Conservation (phyloP, 2,797 vertebrate species). For the Mallotus villosus region DNA sequence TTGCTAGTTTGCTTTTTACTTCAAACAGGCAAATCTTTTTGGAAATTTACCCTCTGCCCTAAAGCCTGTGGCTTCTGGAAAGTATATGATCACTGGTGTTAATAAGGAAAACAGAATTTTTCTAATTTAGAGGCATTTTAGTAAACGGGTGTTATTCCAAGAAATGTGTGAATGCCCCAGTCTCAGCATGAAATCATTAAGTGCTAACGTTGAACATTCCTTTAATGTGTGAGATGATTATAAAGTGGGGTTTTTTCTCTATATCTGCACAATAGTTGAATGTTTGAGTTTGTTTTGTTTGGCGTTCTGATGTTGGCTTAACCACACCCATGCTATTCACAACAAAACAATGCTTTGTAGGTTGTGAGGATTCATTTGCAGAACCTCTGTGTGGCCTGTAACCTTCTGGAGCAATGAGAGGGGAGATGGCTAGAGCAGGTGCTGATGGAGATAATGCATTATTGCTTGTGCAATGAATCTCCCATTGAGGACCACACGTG, state of each 20-base stretch:
- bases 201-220: slow-evolving; percentile 8
- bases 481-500: slow-evolving; percentile 70
- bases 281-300: slow-evolving; percentile 3
- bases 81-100: too few relatives aligned
- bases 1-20: too few relatives aligned
- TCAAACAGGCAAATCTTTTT: too few relatives aligned
- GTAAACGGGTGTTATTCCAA: slow-evolving; percentile 14
- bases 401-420: not conserved
- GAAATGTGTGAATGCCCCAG: slow-evolving; percentile 16
- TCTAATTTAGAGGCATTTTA: too few relatives aligned
- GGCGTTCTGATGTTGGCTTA: not conserved
- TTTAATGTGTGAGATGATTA: slow-evolving; percentile 8
- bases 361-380: not conserved
- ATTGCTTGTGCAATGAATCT: slow-evolving; percentile 66
- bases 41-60: too few relatives aligned
- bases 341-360: not conserved
- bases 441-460: slow-evolving; percentile 55
- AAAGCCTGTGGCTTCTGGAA: too few relatives aligned
- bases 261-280: not conserved
- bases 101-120: too few relatives aligned
- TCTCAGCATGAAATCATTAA: not conserved
- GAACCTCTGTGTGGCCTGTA: not conserved
- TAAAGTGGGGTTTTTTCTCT: not conserved
- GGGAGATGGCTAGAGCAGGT: slow-evolving; percentile 1
- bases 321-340: not conserved